Evolutionary conservation across 1,140 invertebrate species (phyloP), one percentile per base, ranked within the genome.

Genomic region (Anastatus disparis): DNA sequence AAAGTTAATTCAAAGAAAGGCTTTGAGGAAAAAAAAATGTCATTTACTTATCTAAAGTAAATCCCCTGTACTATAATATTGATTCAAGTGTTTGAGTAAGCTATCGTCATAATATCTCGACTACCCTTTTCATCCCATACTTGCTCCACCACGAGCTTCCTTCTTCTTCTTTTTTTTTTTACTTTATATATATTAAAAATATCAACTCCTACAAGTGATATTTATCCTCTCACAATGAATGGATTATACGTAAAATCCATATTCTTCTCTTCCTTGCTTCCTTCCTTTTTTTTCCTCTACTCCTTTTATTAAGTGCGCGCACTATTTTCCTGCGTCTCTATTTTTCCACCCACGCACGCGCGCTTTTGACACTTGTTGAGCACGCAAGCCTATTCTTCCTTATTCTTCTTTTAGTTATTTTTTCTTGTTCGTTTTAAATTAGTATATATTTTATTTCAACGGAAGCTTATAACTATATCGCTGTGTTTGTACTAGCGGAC

Each of bases 291-390:
- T 17, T 17, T 20, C 46, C 10, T 10, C 22, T 22, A 20, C 17
- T 48, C 46, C 22, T 10, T 48, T 10, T 3, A 0, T n/a, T n/a
- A n/a, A n/a, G 35, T 56, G 15, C 20, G 22, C 29, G 6, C n/a
- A 22, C 44, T 48, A 22, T 22, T 20, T 44, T 7, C 40, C 17
- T 44, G 12, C 12, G 3, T 15, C 12, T 22, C 22, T 26, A 26
- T 29, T 20, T 12, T 13, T 29, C 38, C 44, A 8, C 26, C 17
- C 27, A 0, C 46, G 15, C 10, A 15, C 62, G n/a, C 12, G 2
- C 0, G 35, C 48, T 26, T 38, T 29, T 56, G 38, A 27, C 50
- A 66, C 52, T 66, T 66, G 63, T 66, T 66, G 52, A 66, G 38
- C 38, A 17, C n/a, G n/a, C n/a, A n/a, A n/a, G n/a, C n/a, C n/a